phyloP scores from a whole-genome alignment of 2,888 invertebrate species.

The Microctonus aethiopoides region DNA sequence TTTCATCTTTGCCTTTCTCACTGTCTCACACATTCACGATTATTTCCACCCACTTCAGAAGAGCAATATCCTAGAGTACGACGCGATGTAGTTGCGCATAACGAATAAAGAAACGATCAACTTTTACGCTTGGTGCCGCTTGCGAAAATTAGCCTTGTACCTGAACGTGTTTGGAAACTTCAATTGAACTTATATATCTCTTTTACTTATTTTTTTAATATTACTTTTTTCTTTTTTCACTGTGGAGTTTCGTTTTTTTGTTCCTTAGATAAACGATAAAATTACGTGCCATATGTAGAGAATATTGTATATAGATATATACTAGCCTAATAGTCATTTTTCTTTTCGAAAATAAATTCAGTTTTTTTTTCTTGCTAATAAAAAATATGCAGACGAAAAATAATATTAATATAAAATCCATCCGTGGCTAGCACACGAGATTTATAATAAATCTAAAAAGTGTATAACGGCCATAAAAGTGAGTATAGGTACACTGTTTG shows the following conservation, averaged over 20 bases:
- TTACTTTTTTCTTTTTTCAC: neutral
- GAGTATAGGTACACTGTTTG: constrained; percentile 8
- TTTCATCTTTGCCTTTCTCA: neutral
- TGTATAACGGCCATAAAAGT: constrained; percentile 41
- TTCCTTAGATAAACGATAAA: constrained; percentile 4
- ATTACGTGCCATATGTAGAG: neutral
- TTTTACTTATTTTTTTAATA: neutral
- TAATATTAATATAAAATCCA: neutral
- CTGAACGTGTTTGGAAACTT: constrained; percentile 22
- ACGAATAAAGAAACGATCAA: constrained; percentile 15
- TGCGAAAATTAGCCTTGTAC: constrained; percentile 40
- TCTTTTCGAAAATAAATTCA: neutral
- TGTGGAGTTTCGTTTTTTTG: neutral
- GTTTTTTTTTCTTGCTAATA: neutral
- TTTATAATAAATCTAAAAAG: constrained; percentile 41
- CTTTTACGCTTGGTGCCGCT: constrained; percentile 25
- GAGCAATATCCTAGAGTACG: constrained; percentile 42
- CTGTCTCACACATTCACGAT: neutral
- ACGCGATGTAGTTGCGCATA: constrained; percentile 7
- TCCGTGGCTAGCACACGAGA: neutral
- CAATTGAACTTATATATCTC: constrained; percentile 7
- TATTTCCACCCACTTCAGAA: neutral
- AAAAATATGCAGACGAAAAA: neutral
- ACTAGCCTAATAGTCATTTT: neutral
- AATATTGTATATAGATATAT: constrained; percentile 4